A percentile compares a stretch with the other conserved stretches of the same genome.
phyloP scores from a whole-genome alignment of 2,888 invertebrate species.

The Cremastinae sp. region DNA sequence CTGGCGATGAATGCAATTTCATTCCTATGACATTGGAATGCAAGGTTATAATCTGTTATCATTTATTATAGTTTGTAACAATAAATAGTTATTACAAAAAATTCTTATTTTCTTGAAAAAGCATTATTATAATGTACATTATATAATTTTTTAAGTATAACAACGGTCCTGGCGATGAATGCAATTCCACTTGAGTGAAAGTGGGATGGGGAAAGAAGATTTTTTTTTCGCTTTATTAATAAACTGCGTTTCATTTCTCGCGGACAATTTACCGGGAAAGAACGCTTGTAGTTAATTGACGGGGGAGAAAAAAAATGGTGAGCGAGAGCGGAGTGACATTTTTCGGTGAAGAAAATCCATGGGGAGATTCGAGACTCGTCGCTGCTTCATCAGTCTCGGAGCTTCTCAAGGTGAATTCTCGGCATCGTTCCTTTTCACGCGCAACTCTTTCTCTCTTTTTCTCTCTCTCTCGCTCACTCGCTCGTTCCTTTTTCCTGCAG shows the following conservation, averaged over 20 bases:
- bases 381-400: constrained; percentile 63
- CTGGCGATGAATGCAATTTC: too few relatives aligned
- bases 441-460: constrained; percentile 56
- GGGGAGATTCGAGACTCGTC: constrained; percentile 28
- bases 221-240: neutral
- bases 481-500: constrained; percentile 49
- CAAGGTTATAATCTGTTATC: too few relatives aligned
- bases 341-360: neutral
- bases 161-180: too few relatives aligned
- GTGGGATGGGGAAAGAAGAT: too few relatives aligned
- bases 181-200: too few relatives aligned
- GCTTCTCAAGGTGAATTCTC: constrained; percentile 66
- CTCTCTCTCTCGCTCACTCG: constrained; percentile 43
- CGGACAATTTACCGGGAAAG: neutral
- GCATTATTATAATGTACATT: too few relatives aligned
- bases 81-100: too few relatives aligned
- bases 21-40: too few relatives aligned
- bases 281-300: too few relatives aligned
- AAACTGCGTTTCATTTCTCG: neutral
- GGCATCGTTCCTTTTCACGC: constrained; percentile 62
- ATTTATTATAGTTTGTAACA: too few relatives aligned
- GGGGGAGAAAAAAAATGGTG: neutral
- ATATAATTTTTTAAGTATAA: too few relatives aligned
- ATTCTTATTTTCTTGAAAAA: too few relatives aligned
- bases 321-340: neutral